Evolutionary conservation across 2,113 vertebrate genomes (phyloP).

Genomic region (Sebastes schlegelii): DNA sequence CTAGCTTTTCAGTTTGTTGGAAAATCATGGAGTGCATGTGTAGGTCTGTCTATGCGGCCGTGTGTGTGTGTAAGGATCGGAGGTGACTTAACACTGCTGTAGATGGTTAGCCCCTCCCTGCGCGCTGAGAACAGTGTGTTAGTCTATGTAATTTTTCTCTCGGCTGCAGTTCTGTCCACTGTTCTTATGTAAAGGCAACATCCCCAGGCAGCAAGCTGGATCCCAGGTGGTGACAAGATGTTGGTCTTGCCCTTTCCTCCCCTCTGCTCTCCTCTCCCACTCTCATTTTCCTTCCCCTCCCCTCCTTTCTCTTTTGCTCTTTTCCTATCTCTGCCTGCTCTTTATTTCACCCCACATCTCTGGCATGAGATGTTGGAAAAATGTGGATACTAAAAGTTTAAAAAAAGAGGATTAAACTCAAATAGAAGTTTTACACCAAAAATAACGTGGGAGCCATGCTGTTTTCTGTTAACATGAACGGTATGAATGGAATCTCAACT

Average conservation of each 20-base stretch:
- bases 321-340: constrained; percentile 13
- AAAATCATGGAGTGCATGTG: not conserved
- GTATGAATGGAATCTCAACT: constrained; percentile 48
- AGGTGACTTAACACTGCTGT: constrained; percentile 27
- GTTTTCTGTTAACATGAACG: constrained; percentile 15
- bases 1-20: not conserved
- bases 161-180: constrained; percentile 50
- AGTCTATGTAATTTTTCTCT: constrained; percentile 42
- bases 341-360: not conserved
- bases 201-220: constrained; percentile 51
- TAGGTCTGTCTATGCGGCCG: not conserved
- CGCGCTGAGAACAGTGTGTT: constrained; percentile 22
- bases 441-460: not conserved
- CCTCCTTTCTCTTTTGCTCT: constrained; percentile 7
- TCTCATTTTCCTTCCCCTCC: constrained; percentile 19
- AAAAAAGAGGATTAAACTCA: not conserved
- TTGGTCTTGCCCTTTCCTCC: constrained; percentile 52
- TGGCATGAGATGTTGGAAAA: not conserved
- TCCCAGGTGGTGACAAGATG: constrained; percentile 81
- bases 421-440: constrained; percentile 10
- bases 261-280: constrained; percentile 5
- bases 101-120: constrained; percentile 16
- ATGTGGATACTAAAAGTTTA: not conserved
- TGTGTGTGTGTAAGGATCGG: constrained; percentile 29
- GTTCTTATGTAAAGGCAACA: constrained; percentile 73